Evolutionary conservation across 2,113 vertebrate species (phyloP).

Genomic region (Kryptolebias marmoratus): DNA sequence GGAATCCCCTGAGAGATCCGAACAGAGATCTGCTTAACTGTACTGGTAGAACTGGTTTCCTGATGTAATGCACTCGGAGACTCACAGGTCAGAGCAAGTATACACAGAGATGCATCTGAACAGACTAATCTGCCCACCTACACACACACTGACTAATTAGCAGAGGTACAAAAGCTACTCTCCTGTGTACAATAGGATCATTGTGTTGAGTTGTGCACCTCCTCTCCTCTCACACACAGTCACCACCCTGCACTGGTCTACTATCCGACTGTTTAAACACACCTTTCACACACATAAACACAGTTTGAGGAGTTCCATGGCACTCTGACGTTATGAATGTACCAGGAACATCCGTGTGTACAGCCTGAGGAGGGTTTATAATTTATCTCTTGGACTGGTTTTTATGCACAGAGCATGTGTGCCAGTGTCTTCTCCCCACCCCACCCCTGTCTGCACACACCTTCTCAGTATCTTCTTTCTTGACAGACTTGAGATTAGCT

Average conservation of each 20-base stretch:
- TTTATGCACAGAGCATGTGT: background rate
- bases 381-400: background rate
- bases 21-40: slow-evolving; percentile 11
- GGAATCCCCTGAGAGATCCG: slow-evolving; percentile 28
- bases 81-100: background rate
- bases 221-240: slow-evolving; percentile 14
- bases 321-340: slow-evolving; percentile 20
- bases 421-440: too few relatives aligned
- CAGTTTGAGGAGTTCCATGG: slow-evolving; percentile 22
- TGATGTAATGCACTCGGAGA: background rate
- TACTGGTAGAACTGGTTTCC: slow-evolving; percentile 56
- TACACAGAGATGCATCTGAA: slow-evolving; percentile 16
- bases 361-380: background rate
- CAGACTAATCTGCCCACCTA: slow-evolving; percentile 16
- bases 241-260: slow-evolving; percentile 21
- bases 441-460: slow-evolving; percentile 60
- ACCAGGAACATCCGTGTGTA: background rate
- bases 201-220: slow-evolving; percentile 51
- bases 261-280: slow-evolving; percentile 37
- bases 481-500: slow-evolving; percentile 96
- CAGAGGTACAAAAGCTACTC: slow-evolving; percentile 48
- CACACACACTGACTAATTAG: slow-evolving; percentile 22
- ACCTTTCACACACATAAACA: slow-evolving; percentile 42
- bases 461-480: slow-evolving; percentile 97
- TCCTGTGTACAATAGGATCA: slow-evolving; percentile 54